Conservation (phyloP, 2,797 vertebrate genomes). For the Triplophysa yarkandensis region DNA sequence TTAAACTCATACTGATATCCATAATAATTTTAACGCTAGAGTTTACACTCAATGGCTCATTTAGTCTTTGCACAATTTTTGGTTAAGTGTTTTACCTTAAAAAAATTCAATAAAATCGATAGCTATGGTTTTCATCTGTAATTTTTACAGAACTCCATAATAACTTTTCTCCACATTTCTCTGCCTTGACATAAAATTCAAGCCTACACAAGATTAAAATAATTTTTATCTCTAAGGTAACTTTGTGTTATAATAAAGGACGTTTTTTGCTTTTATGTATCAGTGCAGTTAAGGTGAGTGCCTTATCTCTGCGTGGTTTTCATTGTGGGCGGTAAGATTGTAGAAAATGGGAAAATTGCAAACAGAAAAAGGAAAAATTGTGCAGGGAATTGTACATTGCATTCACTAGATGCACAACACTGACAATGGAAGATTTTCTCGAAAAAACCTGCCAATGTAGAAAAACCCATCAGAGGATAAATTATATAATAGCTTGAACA, state of each 20-base stretch:
- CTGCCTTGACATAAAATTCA: conserved; percentile 19
- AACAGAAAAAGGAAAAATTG: conserved; percentile 11
- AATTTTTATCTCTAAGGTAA: conserved; percentile 9
- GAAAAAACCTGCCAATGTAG: conserved; percentile 69
- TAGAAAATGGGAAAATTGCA: conserved; percentile 1
- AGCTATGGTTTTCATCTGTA: no score
- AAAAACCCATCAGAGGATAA: conserved; percentile 74
- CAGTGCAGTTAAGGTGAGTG: conserved; percentile 3
- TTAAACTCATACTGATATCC: not conserved
- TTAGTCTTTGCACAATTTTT: not conserved
- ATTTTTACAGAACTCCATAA: not conserved
- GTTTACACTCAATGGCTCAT: no score
- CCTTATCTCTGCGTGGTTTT: conserved; percentile 8
- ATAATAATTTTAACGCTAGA: no score
- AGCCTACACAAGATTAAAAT: not conserved
- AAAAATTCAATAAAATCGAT: no score
- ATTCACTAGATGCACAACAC: conserved; percentile 54
- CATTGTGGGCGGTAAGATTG: conserved; percentile 14
- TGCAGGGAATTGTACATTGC: conserved; percentile 54
- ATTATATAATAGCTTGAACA: conserved; percentile 75
- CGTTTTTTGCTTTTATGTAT: not conserved
- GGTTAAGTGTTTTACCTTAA: no score
- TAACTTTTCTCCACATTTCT: not conserved
- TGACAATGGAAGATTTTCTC: conserved; percentile 57
- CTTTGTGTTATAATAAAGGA: not conserved